Evolutionary conservation across 2,888 invertebrate genomes (phyloP).

Genomic region (Aquatica leii): DNA sequence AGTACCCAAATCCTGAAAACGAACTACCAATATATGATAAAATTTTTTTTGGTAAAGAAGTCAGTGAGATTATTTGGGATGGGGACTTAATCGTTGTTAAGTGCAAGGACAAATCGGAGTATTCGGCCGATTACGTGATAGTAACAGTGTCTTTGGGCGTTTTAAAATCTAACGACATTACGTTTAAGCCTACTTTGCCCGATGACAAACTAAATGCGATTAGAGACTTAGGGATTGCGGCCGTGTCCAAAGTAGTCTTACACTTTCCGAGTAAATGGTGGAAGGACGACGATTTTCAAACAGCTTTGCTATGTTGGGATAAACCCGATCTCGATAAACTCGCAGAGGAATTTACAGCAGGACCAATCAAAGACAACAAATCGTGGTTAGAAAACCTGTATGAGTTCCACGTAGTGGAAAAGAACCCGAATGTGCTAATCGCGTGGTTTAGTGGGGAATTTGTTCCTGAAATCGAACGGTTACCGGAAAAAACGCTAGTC

Average conservation of each 20-base stretch:
- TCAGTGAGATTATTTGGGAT: slow-evolving; percentile 39
- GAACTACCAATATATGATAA: slow-evolving; percentile 50
- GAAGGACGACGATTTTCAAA: slow-evolving; percentile 60
- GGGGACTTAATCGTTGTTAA: slow-evolving; percentile 53
- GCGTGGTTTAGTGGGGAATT: slow-evolving; percentile 74
- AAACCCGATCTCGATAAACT: slow-evolving; percentile 56
- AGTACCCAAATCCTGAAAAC: slow-evolving; percentile 47
- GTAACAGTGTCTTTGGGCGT: slow-evolving; percentile 73
- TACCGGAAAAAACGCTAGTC: slow-evolving; percentile 65
- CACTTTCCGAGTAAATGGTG: slow-evolving; percentile 71
- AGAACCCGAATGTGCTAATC: slow-evolving; percentile 69
- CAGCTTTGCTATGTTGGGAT: slow-evolving; percentile 68
- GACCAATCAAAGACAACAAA: slow-evolving; percentile 39
- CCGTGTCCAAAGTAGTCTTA: slow-evolving; percentile 70
- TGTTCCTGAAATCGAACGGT: slow-evolving; percentile 68
- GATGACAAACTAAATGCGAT: slow-evolving; percentile 64
- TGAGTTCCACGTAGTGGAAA: slow-evolving; percentile 71
- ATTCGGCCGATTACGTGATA: slow-evolving; percentile 68
- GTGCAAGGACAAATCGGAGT: slow-evolving; percentile 62
- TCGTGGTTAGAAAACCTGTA: slow-evolving; percentile 73
- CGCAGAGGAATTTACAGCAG: slow-evolving; percentile 43
- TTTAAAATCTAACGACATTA: slow-evolving; percentile 64
- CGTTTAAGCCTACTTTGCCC: slow-evolving; percentile 66
- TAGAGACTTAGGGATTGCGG: slow-evolving; percentile 67
- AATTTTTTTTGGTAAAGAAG: slow-evolving; percentile 51